Percentiles rank a stretch among this genome's conserved stretches.
phyloP scores from a whole-genome alignment of 2,888 invertebrate species.

The Mythimna pallens region DNA sequence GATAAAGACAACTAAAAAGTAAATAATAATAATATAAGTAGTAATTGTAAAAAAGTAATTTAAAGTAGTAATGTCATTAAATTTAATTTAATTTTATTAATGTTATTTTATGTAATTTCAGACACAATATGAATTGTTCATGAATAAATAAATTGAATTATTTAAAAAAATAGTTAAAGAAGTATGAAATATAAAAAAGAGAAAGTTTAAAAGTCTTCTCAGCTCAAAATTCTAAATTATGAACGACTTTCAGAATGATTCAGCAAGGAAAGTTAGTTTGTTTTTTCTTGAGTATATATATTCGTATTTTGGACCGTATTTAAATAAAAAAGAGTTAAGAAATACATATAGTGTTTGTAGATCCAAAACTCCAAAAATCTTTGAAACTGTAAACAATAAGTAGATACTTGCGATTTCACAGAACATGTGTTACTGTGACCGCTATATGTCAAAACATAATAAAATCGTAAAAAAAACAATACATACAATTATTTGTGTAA shows the following conservation, averaged over 20 bases:
- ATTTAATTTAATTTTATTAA: too few relatives aligned
- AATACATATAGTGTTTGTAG: not conserved
- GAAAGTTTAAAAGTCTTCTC: constrained; percentile 32
- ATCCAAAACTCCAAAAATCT: too few relatives aligned
- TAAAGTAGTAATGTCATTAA: too few relatives aligned
- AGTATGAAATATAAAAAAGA: constrained; percentile 17
- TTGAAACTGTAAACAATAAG: too few relatives aligned
- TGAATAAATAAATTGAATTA: too few relatives aligned
- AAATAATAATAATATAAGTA: too few relatives aligned
- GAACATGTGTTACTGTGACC: not conserved
- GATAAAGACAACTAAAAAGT: constrained; percentile 35
- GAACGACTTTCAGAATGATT: constrained; percentile 39
- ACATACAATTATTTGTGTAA: too few relatives aligned
- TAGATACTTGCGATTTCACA: not conserved
- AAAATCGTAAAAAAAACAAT: not conserved
- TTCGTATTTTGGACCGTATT: not conserved
- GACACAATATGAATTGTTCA: too few relatives aligned
- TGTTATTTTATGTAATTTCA: too few relatives aligned
- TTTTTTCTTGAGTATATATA: constrained; percentile 13
- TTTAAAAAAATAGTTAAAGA: constrained; percentile 25
- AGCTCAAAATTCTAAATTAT: constrained; percentile 36
- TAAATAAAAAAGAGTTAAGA: not conserved
- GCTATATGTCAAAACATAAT: not conserved
- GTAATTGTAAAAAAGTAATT: too few relatives aligned
- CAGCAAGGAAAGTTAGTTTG: constrained; percentile 27